These are phyloP conservation scores for Carettochelys insculpta DNA, from an alignment of 2,113 vertebrate species.

Conservation along the genomic window DNA sequence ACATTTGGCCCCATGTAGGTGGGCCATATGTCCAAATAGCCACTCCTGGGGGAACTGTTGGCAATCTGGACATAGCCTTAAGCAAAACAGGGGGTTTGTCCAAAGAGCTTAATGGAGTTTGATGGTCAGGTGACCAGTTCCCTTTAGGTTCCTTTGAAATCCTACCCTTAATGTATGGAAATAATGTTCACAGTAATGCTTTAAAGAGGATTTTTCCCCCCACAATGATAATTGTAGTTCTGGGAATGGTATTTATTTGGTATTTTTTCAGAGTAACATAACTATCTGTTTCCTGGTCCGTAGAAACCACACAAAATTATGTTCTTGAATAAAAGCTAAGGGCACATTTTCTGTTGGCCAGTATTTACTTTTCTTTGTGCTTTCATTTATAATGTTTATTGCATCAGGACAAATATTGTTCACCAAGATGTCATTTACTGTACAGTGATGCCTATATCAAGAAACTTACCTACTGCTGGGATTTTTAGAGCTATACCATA, in stretches of 20 bases:
- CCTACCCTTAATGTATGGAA: neutral
- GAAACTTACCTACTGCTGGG: slow-evolving; percentile 6
- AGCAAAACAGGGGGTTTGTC: neutral
- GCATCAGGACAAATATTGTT: neutral
- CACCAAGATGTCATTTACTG: neutral
- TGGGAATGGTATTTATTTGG: neutral
- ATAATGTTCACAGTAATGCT: neutral
- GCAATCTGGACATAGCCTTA: no score
- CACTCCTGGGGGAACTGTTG: no score
- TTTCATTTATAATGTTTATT: neutral
- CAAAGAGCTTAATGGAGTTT: neutral
- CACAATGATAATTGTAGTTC: neutral
- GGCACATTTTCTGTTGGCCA: neutral
- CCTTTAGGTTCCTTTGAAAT: neutral
- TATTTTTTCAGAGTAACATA: neutral
- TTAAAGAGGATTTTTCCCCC: neutral
- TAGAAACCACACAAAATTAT: neutral
- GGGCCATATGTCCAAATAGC: no score
- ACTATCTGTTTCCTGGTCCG: neutral
- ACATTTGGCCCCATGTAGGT: no score
- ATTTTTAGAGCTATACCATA: neutral
- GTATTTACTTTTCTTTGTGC: neutral
- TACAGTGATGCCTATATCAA: neutral
- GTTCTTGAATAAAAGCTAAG: neutral
- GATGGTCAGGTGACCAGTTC: neutral